Conservation (phyloP, 2,888 invertebrate species). For the Drosophila leonis region DNA sequence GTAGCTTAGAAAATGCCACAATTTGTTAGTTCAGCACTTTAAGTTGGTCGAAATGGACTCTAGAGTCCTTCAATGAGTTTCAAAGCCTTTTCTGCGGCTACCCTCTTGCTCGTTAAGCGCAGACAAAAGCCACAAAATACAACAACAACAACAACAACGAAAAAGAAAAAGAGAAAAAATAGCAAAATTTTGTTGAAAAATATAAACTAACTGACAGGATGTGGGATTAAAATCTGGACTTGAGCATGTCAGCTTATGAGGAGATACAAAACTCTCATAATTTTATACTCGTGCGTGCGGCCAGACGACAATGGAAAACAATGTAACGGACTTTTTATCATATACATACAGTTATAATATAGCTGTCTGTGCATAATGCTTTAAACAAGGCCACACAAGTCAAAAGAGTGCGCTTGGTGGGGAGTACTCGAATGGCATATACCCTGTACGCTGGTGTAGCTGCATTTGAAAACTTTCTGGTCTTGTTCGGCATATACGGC, state of each 20-base stretch:
- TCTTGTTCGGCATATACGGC: neutral
- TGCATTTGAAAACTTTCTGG: neutral
- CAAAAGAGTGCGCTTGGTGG: neutral
- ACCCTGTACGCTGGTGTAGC: neutral
- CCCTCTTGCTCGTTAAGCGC: conserved; percentile 53
- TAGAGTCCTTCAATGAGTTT: conserved; percentile 15
- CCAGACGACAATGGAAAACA: conserved; percentile 48
- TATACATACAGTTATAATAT: neutral
- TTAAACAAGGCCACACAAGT: neutral
- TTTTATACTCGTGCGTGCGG: conserved; percentile 9
- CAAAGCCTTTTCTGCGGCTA: conserved; percentile 44
- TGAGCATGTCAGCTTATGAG: conserved; percentile 35
- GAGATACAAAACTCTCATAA: conserved; percentile 30
- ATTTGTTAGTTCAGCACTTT: conserved; percentile 24
- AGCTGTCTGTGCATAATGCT: conserved; percentile 34
- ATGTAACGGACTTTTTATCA: conserved; percentile 9
- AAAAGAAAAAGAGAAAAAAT: neutral
- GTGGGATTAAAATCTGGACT: conserved; percentile 53
- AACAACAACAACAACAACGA: too few relatives aligned
- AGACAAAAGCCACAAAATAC: conserved; percentile 20
- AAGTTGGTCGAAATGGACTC: neutral
- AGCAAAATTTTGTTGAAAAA: conserved; percentile 22
- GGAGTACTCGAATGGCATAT: neutral
- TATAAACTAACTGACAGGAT: conserved; percentile 45
- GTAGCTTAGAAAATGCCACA: conserved; percentile 11